Evolutionary conservation across 2,113 vertebrate species (phyloP).

Genomic region (Anoura caudifer): DNA sequence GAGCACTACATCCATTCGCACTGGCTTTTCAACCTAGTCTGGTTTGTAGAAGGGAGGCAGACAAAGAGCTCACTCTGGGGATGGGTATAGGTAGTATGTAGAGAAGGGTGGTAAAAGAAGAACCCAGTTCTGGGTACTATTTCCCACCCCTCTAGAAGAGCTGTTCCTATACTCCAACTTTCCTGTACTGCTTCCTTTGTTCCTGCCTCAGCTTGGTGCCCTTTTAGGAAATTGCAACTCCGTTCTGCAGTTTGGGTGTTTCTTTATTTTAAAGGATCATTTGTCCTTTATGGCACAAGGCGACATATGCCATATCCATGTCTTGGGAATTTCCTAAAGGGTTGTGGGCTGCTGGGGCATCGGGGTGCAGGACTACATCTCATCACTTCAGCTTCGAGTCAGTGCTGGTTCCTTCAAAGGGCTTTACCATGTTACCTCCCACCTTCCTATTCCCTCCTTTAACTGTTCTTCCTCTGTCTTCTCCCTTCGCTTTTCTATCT

Average conservation of each 20-base stretch:
- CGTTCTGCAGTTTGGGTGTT: neutral
- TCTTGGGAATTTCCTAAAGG: neutral
- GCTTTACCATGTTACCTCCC: neutral
- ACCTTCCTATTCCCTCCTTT: neutral
- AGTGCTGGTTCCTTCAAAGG: neutral
- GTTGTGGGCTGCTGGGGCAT: neutral
- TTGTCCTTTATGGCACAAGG: neutral
- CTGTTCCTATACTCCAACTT: neutral
- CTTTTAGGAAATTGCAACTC: neutral
- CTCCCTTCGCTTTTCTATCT: neutral
- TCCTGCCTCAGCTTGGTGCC: neutral
- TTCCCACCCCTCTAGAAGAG: neutral
- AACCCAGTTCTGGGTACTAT: neutral
- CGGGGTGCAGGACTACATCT: too few species aligned
- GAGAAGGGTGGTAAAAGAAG: neutral
- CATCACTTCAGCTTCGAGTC: neutral
- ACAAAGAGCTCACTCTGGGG: neutral
- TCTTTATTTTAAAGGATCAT: slow-evolving; percentile 17
- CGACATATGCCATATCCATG: neutral
- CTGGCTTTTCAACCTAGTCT: neutral
- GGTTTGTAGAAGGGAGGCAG: neutral
- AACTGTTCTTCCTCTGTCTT: neutral
- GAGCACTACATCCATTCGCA: neutral
- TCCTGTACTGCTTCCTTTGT: neutral
- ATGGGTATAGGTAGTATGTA: too few species aligned